phyloP scores from a whole-genome alignment of 2,113 vertebrate species.

The Heliornis fulica region DNA sequence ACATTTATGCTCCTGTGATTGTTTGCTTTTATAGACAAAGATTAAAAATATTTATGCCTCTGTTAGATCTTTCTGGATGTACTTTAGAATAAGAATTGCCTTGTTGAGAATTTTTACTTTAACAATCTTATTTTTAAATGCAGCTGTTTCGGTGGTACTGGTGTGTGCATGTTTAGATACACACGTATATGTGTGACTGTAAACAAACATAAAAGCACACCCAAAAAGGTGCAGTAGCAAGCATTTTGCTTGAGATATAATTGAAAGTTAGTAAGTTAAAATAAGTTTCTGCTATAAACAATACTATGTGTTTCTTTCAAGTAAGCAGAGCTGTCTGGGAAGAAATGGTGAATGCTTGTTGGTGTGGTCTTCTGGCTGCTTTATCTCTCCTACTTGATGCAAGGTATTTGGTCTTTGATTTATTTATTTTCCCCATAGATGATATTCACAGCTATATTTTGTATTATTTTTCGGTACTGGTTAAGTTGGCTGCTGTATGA shows the following conservation, averaged over 20 bases:
- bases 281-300: background rate
- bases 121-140: background rate
- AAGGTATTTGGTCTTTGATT: constrained; percentile 79
- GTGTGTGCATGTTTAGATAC: background rate
- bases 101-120: background rate
- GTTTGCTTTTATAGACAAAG: background rate
- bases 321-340: constrained; percentile 93
- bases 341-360: constrained; percentile 97
- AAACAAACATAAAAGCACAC: background rate
- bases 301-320: constrained; percentile 57
- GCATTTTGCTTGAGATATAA: background rate
- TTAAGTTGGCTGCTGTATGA: background rate
- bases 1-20: background rate
- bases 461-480: background rate
- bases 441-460: background rate
- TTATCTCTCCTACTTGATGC: constrained; percentile 94
- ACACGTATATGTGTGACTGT: background rate
- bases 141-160: background rate
- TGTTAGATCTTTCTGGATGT: background rate
- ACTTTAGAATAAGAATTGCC: background rate
- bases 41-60: background rate
- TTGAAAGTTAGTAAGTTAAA: background rate
- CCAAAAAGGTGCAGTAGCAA: background rate
- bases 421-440: background rate
- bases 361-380: constrained; percentile 96